Base-by-base conservation (phyloP, 2,113 vertebrate species). In the Dromaius novaehollandiae region DNA sequence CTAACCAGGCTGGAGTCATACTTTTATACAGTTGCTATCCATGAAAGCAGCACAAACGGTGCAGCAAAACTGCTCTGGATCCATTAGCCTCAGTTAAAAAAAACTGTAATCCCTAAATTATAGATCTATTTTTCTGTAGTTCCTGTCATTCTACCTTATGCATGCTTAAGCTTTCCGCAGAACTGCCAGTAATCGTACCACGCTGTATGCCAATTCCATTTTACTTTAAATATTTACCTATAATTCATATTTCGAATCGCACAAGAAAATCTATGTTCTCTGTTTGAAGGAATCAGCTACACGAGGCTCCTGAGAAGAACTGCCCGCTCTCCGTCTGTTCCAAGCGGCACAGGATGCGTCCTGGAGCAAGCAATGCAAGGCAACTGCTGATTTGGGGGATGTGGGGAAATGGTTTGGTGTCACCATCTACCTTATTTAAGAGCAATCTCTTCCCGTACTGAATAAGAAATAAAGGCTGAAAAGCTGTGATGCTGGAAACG, bases 11-110 rank as follows among this genome's bases (percentile, higher is more conserved):
- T n/a, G 64, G 86, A 92, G 92, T 93, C 73, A 16, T 68, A 32
- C 36, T 71, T 58, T 92, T 95, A 83, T 84, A 78, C 86, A 90
- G 77, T 79, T 95, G 78, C 65, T 14, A 3, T 74, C 55, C 83
- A 82, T 95, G 89, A 93, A 95, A 95, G 89, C 86, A 71, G 64
- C 89, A 93, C 91, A 86, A 86, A 92, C 34, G 60, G 89, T 24
- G 74, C 95, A 87, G 87, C 89, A 82, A 87, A 96, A 93, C 73
- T 64, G 86, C 61, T 91, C 73, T 28, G 86, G 81, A 95, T 89
- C 89, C 95, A 95, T 95, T 90, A 92, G 69, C 77, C 89, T 86
- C 61, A 68, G 83, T 86, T 92, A 75, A 79, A 82, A 79, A 82
- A 83, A 95, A 46, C 50, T 74, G 66, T 51, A 87, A 94, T 91